Evolutionary conservation across 2,113 vertebrate species (phyloP), one percentile per base, ranked within the genome.

Genomic region (Calyptommatus sinebrachiatus): DNA sequence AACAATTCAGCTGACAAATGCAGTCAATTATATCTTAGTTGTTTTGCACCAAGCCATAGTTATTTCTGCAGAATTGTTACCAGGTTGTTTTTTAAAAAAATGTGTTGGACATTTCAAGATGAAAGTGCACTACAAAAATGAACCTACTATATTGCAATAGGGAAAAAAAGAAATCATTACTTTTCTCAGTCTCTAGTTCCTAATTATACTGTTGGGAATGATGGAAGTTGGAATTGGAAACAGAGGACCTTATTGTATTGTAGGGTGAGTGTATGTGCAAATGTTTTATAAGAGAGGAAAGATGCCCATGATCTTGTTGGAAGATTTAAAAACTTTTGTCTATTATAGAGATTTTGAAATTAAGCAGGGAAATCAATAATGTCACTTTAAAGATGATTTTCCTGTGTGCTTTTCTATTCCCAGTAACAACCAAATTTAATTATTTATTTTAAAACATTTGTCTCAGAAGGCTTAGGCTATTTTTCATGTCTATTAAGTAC

Each of bases 401-500:
- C 22, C 16, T 41, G 31, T 29, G 0, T 45, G 8, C 1, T n/a
- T 31, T 57, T 29, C 67, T 21, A 61, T n/a, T 46, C 53, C 35
- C 60, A 31, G 48, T 65, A 22, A 20, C 48, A 41, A 5, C 53
- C 53, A 66, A 76, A 80, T n/a, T 65, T 65, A 28, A 28, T 28
- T 65, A 11, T 66, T 29, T 66, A 50, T 69, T 57, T 69, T 84
- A 12, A 57, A 57, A 84, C 76, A 9, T 73, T 53, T 63, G 72
- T 20, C 0, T 31, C 1, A 53, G 50, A 18, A 66, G 78, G 10
- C 1, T 8, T 73, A 78, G 63, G 10, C 45, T 0, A 2, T 24
- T 82, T 80, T 85, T 80, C 53, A 78, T 12, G 60, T 35, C n/a
- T 68, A 71, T 18, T 10, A 78, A 71, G 4, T 69, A 57, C 26